phyloP scores from a whole-genome alignment of 2,888 invertebrate species.

The Pemphredon lugubris region DNA sequence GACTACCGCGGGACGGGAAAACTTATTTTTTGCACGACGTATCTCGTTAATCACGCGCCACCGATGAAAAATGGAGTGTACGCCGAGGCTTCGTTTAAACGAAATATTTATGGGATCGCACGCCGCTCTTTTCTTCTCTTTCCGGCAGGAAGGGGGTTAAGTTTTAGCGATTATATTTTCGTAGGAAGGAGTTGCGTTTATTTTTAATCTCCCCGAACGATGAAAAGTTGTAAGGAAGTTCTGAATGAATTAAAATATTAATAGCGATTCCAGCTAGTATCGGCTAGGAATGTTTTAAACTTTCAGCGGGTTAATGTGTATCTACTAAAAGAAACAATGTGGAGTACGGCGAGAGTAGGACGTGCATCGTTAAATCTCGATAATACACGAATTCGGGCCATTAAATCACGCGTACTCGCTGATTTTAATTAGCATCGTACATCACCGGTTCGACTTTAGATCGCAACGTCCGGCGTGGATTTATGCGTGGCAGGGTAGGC shows the following conservation, averaged over 20 bases:
- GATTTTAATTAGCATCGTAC: background rate
- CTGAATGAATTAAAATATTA: too few species aligned
- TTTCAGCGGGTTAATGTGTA: too few species aligned
- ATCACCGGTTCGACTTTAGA: background rate
- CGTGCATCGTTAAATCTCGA: too few species aligned
- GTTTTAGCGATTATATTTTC: too few species aligned
- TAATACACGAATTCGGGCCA: background rate
- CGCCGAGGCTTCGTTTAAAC: background rate
- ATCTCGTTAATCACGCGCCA: conserved; percentile 32
- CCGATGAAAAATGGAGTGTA: conserved; percentile 45
- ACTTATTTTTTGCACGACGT: conserved; percentile 21
- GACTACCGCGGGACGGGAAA: conserved; percentile 12
- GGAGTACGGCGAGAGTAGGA: too few species aligned
- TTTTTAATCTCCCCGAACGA: too few species aligned
- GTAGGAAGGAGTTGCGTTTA: too few species aligned
- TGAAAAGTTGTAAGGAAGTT: too few species aligned
- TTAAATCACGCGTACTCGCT: background rate
- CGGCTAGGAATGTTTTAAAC: too few species aligned
- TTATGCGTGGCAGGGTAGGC: background rate
- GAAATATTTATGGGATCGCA: background rate
- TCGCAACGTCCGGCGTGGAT: background rate
- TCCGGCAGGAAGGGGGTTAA: too few species aligned
- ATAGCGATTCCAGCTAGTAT: too few species aligned
- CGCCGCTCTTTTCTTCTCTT: background rate
- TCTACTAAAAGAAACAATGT: too few species aligned